phyloP scores from a whole-genome alignment of 2,888 invertebrate species.

The Leucozona laternaria region DNA sequence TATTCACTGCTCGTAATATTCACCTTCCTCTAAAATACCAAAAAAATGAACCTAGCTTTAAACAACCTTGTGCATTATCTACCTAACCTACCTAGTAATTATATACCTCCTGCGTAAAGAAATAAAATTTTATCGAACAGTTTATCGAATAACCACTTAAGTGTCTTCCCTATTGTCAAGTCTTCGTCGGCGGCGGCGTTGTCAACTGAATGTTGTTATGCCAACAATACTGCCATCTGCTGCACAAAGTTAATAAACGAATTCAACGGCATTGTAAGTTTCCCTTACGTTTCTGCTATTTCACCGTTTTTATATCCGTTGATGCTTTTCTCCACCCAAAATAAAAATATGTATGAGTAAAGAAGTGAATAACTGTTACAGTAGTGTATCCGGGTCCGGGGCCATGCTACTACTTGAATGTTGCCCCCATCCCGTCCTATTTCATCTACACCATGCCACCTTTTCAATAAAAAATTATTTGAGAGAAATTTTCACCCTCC shows the following conservation, averaged over 20 bases:
- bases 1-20: not conserved
- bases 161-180: constrained; percentile 22
- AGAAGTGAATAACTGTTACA: constrained; percentile 48
- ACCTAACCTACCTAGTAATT: too few species aligned
- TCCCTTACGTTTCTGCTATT: constrained; percentile 32
- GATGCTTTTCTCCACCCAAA: not conserved
- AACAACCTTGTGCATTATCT: not conserved
- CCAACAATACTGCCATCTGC: constrained; percentile 59
- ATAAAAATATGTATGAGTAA: constrained; percentile 32
- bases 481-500: constrained; percentile 42
- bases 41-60: not conserved
- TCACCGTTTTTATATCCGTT: constrained; percentile 35
- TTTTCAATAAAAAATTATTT: constrained; percentile 63
- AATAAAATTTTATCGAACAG: constrained; percentile 27
- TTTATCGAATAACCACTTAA: constrained; percentile 57
- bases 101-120: not conserved
- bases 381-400: constrained; percentile 8
- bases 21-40: not conserved
- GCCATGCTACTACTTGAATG: constrained; percentile 2
- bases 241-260: constrained; percentile 72
- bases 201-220: constrained; percentile 31
- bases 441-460: constrained; percentile 11
- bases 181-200: not conserved
- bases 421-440: not conserved
- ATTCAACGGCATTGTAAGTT: constrained; percentile 44